Evolutionary conservation across 2,888 invertebrate species (phyloP).

Genomic region (Eupithecia inturbata): DNA sequence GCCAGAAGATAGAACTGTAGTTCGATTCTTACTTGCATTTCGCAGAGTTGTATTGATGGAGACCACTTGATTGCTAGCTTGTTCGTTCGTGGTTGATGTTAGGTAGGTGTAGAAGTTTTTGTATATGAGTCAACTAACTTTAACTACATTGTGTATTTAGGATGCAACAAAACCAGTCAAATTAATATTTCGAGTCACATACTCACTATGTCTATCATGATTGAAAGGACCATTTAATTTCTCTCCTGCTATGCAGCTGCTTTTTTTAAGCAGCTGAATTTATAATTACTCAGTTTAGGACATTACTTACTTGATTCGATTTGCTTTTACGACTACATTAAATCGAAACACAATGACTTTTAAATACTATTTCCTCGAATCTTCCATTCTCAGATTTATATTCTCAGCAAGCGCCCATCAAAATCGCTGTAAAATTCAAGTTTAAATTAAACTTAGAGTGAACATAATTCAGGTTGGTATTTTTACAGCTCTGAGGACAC

Average conservation of each 20-base stretch:
- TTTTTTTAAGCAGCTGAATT: neutral
- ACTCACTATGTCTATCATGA: neutral
- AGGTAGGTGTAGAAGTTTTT: neutral
- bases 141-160: too few species aligned
- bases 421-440: constrained; percentile 25
- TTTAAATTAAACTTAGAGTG: constrained; percentile 10
- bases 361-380: constrained; percentile 19
- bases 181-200: neutral
- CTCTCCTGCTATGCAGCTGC: neutral
- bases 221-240: neutral
- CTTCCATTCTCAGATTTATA: constrained; percentile 21
- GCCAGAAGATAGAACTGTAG: neutral
- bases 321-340: constrained; percentile 13
- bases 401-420: constrained; percentile 18
- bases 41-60: neutral
- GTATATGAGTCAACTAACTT: neutral
- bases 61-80: neutral
- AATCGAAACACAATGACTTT: constrained; percentile 17
- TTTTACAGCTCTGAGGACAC: constrained; percentile 10
- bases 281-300: neutral
- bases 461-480: constrained; percentile 12
- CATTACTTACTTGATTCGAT: neutral
- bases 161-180: neutral
- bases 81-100: neutral
- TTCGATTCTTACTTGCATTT: neutral